Evolutionary conservation across 2,113 vertebrate species (phyloP), one percentile per base, ranked within the genome.

Genomic region (Platichthys stellatus): DNA sequence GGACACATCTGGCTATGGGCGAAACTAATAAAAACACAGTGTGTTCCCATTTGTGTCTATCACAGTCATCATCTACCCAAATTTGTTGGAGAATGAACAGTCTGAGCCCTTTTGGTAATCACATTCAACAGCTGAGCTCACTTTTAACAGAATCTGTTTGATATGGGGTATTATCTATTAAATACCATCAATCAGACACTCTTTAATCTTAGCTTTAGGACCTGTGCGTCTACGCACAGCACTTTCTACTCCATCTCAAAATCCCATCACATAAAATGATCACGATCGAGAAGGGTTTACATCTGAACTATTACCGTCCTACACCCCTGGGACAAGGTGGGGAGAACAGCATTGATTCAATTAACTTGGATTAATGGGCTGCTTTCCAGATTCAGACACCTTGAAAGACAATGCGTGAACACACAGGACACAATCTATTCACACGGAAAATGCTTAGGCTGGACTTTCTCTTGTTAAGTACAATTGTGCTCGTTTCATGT

Each of bases 291-390:
- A 60, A 54, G 69, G 74, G 63, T 88, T 80, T 85, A 81, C 58
- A 74, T 80, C 71, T 86, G 62, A 90, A 79, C 74, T 74, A 83
- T 85, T 82, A 85, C 49, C 68, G 68, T 18, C 47, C 14, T 9
- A 69, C 59, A 72, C 85, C 68, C 80, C 60, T 45, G 88, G 78
- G 89, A 88, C 68, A 63, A 70, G 59, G 31, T 53, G 54, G 28
- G 63, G 21, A 28, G 68, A 77, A 56, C 45, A 23, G 62, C 76
- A 90, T 82, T 82, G 89, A 91, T 92, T 90, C 69, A 92, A 89
- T 92, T 90, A 93, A 82, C 72, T 88, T 24, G 12, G 78, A 90
- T 88, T 92, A 92, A 92, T 90, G 73, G 80, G 69, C 76, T 74
- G 69, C 65, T 51, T 82, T 88, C 80, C 87, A 82, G 83, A 84